phyloP scores from a whole-genome alignment of 2,113 vertebrate species.

The Onychorhynchus coronatus region DNA sequence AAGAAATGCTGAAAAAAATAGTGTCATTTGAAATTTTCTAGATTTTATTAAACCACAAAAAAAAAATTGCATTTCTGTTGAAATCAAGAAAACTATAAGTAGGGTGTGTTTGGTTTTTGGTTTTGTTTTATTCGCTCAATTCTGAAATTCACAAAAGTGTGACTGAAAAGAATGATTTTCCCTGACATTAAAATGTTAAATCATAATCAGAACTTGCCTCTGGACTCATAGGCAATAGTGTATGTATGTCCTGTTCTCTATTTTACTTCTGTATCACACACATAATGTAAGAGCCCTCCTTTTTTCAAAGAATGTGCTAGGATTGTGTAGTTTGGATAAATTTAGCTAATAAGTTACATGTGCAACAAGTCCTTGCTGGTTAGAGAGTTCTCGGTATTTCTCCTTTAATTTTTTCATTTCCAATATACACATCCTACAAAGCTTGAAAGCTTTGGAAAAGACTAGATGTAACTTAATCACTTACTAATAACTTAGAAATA shows the following conservation, averaged over 20 bases:
- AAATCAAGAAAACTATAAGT: background rate
- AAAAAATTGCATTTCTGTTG: background rate
- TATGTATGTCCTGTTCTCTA: background rate
- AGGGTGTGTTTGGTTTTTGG: accelerated
- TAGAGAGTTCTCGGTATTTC: background rate
- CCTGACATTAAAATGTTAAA: background rate
- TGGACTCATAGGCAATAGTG: background rate
- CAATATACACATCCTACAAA: background rate
- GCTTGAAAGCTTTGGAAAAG: background rate
- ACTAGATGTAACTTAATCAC: background rate
- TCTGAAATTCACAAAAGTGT: background rate
- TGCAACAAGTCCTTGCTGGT: background rate
- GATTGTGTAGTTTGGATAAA: background rate
- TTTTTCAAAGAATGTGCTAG: background rate
- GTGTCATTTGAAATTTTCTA: background rate
- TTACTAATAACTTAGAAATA: background rate
- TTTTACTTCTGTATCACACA: background rate
- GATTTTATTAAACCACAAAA: background rate
- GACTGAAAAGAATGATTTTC: background rate
- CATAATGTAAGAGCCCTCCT: background rate
- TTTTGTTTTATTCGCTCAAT: background rate
- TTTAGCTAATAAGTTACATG: background rate
- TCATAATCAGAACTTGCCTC: background rate
- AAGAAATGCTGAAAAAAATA: background rate
- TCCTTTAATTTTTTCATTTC: background rate